Evolutionary conservation across 2,113 vertebrate genomes (phyloP).

Genomic region (Pelmatolapia mariae): DNA sequence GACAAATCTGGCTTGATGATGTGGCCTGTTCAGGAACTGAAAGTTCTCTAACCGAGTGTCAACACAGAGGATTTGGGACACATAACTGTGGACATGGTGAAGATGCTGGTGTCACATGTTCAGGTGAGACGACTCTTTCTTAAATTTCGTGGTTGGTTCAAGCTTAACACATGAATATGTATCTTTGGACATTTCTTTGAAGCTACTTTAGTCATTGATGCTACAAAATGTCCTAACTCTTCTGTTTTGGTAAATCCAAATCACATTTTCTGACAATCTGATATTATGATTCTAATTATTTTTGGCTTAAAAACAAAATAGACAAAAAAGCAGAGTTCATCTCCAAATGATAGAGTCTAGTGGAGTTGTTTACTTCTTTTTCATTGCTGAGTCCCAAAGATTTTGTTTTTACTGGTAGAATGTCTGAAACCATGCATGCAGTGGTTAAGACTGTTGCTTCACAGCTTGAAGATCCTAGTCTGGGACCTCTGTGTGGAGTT

Average conservation of each 20-base stretch:
- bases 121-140: not conserved
- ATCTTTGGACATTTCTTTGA: not conserved
- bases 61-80: not conserved
- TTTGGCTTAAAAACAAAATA: not conserved
- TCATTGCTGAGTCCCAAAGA: not conserved
- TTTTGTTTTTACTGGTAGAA: not conserved
- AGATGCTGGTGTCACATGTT: not conserved
- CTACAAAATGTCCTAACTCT: not conserved
- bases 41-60: not conserved
- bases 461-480: not conserved
- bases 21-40: not conserved
- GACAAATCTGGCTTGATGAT: not conserved
- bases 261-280: not conserved
- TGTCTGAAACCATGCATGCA: not conserved
- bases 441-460: not conserved
- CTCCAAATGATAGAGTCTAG: not conserved
- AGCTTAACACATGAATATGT: not conserved
- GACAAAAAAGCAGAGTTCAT: not conserved
- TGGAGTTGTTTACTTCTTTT: too few species aligned
- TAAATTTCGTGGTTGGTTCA: not conserved
- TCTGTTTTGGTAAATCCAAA: not conserved
- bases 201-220: not conserved
- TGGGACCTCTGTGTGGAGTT: not conserved
- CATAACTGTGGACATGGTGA: not conserved
- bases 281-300: not conserved